A percentile compares a stretch with the other conserved stretches of the same genome.
These are phyloP conservation scores for Tuta absoluta DNA, from an alignment of 2,888 invertebrate genomes.

Conservation along the genomic window DNA sequence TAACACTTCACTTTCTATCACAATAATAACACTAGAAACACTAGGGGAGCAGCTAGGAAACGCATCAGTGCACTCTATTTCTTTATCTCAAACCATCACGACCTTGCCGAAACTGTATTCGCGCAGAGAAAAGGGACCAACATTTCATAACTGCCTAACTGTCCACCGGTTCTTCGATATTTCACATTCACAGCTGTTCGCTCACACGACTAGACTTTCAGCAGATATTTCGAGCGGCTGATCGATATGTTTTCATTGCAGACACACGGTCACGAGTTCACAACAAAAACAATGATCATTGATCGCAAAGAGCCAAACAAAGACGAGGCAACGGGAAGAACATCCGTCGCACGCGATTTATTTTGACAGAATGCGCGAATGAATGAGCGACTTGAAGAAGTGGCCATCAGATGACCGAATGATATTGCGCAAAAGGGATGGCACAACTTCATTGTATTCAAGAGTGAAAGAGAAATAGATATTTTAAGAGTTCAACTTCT, in stretches of 20 bases:
- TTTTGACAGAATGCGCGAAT: conserved; percentile 56
- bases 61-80: conserved; percentile 60
- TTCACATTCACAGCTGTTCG: conserved; percentile 47
- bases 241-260: conserved; percentile 49
- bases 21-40: conserved; percentile 45
- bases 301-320: conserved; percentile 56
- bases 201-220: conserved; percentile 50
- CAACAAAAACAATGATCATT: conserved; percentile 75
- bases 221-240: conserved; percentile 39
- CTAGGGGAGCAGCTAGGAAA: conserved; percentile 44
- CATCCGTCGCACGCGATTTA: conserved; percentile 40
- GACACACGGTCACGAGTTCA: conserved; percentile 47
- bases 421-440: conserved; percentile 23
- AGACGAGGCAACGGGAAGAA: conserved; percentile 47
- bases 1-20: conserved; percentile 33
- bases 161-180: conserved; percentile 37
- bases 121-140: conserved; percentile 47
- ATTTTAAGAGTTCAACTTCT: not conserved
- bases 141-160: conserved; percentile 48
- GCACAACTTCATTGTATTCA: not conserved
- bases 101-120: conserved; percentile 50
- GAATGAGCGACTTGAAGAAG: conserved; percentile 20
- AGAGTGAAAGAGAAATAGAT: not conserved
- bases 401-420: conserved; percentile 23
- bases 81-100: conserved; percentile 49